Evolutionary conservation across 1,140 invertebrate genomes (phyloP), one percentile per base, ranked within the genome.

Genomic region (Drosophila quadrilineata): DNA sequence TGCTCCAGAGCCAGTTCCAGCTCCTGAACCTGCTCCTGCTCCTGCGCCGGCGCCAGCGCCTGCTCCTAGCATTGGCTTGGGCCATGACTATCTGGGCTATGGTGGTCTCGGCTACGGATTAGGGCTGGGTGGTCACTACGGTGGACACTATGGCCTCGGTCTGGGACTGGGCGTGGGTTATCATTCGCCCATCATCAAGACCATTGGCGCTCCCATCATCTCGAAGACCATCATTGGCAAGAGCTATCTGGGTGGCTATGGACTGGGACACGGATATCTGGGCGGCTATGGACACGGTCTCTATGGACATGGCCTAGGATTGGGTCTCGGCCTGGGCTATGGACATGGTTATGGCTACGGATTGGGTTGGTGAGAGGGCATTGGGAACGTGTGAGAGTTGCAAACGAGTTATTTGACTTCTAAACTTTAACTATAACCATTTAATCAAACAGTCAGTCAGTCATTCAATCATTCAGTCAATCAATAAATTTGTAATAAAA

Each of bases 181-280:
- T 35, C 74, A 73, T 38, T 56, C 64, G 9, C 74, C 74, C 19
- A 72, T 77, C 22, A 60, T 76, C 24, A 73, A 68, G 59, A 63
- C 66, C 12, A 70, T 60, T 12, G 38, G 24, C 8, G 36, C 82
- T 0, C 86, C 86, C 2, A 75, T 88, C 14, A 58, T 88, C 6
- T 68, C 86, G 17, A 88, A 88, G 50, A 88, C 86, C 5, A 88
- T 88, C 22, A 85, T 88, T 16, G 87, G 86, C n/a, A 88, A 88
- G 29, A 84, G 72, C 59, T 65, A 87, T 43, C 33, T 80, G 21
- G 66, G 71, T 24, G 67, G 84, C 57, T 71, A 84, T 38, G 80
- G 82, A 3, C 57, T 79, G 43, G 77, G 76, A 1, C 77, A 77
- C 6, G 82, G 82, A 19, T 76, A 87, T 3, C 36, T 79, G 3